Percentiles rank a stretch among this genome's conserved stretches.
Evolutionary conservation across 2,888 invertebrate genomes (phyloP).

Genomic region (Parasteatoda lunata): DNA sequence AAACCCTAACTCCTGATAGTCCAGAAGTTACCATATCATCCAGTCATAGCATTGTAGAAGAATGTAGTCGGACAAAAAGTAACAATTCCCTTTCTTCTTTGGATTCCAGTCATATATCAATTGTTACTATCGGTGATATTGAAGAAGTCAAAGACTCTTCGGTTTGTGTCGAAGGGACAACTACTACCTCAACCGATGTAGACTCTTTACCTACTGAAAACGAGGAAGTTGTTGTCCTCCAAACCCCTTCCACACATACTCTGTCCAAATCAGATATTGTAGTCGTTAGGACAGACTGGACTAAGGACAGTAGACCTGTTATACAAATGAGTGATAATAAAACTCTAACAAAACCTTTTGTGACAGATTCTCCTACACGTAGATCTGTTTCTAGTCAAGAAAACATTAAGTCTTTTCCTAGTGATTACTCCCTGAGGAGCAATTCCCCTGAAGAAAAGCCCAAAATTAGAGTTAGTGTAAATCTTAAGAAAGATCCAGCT

Average conservation of each 20-base stretch:
- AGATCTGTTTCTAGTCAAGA: slow-evolving; percentile 59
- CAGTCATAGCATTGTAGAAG: slow-evolving; percentile 61
- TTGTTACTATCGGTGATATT: slow-evolving; percentile 66
- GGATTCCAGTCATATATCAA: slow-evolving; percentile 65
- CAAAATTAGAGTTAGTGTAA: slow-evolving; percentile 56
- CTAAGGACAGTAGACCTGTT: slow-evolving; percentile 21
- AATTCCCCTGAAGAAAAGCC: slow-evolving; percentile 44
- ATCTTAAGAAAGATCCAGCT: slow-evolving; percentile 63
- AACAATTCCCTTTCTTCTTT: slow-evolving; percentile 44
- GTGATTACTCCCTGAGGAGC: slow-evolving; percentile 13
- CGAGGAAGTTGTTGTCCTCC: slow-evolving; percentile 37
- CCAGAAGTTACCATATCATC: slow-evolving; percentile 64
- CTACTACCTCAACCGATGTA: slow-evolving; percentile 63
- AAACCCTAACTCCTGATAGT: slow-evolving; percentile 50
- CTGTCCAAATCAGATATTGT: slow-evolving; percentile 58
- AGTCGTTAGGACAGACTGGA: slow-evolving; percentile 62
- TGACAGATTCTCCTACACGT: slow-evolving; percentile 18
- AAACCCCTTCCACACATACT: slow-evolving; percentile 49
- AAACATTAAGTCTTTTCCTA: slow-evolving; percentile 25
- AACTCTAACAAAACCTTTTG: slow-evolving; percentile 19
- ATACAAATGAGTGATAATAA: slow-evolving; percentile 40
- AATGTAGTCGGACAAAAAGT: slow-evolving; percentile 16
- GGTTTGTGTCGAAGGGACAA: slow-evolving; percentile 54
- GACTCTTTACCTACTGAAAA: slow-evolving; percentile 52
- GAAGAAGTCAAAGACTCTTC: slow-evolving; percentile 66